Evolutionary conservation across 2,888 invertebrate species (phyloP).

Genomic region (Prostheceraeus crozeri): DNA sequence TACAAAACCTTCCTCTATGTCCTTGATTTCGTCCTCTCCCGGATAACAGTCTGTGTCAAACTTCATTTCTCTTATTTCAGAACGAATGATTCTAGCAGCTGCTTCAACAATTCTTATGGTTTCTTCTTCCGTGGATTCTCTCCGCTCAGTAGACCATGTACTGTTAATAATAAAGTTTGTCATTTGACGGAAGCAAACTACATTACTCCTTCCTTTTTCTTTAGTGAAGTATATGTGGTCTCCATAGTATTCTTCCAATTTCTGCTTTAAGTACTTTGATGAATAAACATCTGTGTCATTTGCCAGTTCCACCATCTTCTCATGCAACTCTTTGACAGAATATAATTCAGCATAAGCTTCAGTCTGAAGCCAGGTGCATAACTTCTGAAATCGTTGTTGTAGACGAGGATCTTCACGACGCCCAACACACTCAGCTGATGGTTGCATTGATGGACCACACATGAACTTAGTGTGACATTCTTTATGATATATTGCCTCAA

Average conservation of each 20-base stretch:
- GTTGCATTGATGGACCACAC: conserved; percentile 15
- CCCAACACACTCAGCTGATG: conserved; percentile 25
- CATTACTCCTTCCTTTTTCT: conserved; percentile 20
- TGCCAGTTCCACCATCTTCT: conserved; percentile 21
- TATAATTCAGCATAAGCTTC: conserved; percentile 24
- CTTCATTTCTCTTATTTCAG: conserved; percentile 5
- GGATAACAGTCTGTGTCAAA: background rate
- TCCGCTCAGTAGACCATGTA: background rate
- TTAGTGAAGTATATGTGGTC: conserved; percentile 21
- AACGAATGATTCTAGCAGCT: conserved; percentile 1
- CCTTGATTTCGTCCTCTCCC: background rate
- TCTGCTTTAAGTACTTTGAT: background rate
- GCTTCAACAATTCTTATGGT: background rate
- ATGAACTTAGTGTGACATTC: conserved; percentile 12
- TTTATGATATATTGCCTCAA: conserved; percentile 15
- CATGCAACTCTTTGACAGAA: conserved; percentile 17
- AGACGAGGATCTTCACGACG: conserved; percentile 20
- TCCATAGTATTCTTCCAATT: conserved; percentile 20
- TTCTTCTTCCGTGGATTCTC: conserved; percentile 12
- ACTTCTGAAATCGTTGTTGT: background rate
- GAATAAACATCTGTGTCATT: conserved; percentile 21
- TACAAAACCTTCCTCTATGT: background rate
- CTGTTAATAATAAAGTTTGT: conserved; percentile 11
- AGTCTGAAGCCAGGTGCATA: conserved; percentile 18
- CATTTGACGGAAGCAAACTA: conserved; percentile 27